Percentiles rank a stretch among this genome's conserved stretches.
phyloP scores from a whole-genome alignment of 2,797 vertebrate species.

The Poecilia picta region DNA sequence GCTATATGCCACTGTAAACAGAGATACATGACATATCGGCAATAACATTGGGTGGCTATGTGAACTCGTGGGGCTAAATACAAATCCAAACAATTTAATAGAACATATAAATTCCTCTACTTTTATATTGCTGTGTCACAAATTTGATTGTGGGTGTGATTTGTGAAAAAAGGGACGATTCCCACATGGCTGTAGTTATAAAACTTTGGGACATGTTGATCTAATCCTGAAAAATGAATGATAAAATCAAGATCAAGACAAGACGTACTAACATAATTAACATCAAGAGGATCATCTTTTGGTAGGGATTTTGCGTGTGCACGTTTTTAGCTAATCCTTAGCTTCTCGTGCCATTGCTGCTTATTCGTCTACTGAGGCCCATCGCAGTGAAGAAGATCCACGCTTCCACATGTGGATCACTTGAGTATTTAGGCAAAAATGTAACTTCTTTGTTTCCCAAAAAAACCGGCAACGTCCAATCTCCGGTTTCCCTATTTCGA shows the following conservation, averaged over 20 bases:
- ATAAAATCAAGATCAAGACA: not conserved
- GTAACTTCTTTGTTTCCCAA: constrained; percentile 7
- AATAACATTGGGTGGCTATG: too few relatives aligned
- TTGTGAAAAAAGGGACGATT: not conserved
- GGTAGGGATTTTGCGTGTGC: not conserved
- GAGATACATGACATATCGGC: too few relatives aligned
- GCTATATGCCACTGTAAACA: too few relatives aligned
- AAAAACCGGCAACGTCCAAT: not conserved
- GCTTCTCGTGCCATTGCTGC: not conserved
- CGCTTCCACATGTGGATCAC: constrained; percentile 20
- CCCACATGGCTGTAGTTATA: not conserved
- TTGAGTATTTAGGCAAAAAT: constrained; percentile 22
- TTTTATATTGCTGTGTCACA: not conserved
- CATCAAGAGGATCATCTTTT: not conserved
- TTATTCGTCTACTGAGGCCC: not conserved
- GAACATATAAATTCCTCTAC: too few relatives aligned
- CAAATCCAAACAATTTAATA: too few relatives aligned
- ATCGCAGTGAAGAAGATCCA: not conserved
- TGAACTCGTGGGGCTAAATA: too few relatives aligned
- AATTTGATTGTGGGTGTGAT: not conserved
- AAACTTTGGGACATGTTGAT: not conserved
- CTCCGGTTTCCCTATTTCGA: constrained; percentile 8
- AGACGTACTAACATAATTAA: not conserved
- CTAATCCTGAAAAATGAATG: not conserved
- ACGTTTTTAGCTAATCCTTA: not conserved